Evolutionary conservation across 2,797 vertebrate species (phyloP).

Genomic region (Hyperoplus immaculatus): DNA sequence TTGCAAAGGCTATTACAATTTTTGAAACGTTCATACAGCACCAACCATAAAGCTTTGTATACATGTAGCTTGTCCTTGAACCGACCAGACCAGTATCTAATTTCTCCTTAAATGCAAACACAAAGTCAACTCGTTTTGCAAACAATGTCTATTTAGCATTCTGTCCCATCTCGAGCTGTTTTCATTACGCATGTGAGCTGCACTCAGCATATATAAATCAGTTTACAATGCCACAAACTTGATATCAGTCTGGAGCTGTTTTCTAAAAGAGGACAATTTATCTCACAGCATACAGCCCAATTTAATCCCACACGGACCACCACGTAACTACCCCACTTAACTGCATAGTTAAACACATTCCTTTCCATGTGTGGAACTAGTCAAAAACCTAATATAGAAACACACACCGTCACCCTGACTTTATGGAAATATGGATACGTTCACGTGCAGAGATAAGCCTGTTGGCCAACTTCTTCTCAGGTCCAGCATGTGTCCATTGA

Average conservation of each 20-base stretch:
- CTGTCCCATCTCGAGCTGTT: conserved; percentile 31
- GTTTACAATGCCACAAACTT: conserved; percentile 58
- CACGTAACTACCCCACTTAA: conserved; percentile 36
- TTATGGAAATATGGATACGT: conserved; percentile 1
- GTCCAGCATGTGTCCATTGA: conserved; percentile 60
- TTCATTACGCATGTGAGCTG: conserved; percentile 52
- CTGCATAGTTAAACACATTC: conserved; percentile 41
- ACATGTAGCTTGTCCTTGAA: conserved; percentile 35
- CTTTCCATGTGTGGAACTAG: conserved; percentile 51
- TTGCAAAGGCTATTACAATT: conserved; percentile 3
- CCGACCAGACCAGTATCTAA: conserved; percentile 26
- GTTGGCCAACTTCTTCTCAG: conserved; percentile 57
- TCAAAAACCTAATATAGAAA: conserved; percentile 41
- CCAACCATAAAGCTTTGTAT: conserved; percentile 28
- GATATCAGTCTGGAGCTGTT: conserved; percentile 42
- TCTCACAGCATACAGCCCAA: conserved; percentile 32
- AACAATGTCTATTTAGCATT: conserved; percentile 57
- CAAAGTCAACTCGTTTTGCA: conserved; percentile 40
- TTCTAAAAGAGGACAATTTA: conserved; percentile 58
- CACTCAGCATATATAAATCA: conserved; percentile 63
- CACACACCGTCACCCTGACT: not conserved
- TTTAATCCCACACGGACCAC: conserved; percentile 19
- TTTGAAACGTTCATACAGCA: conserved; percentile 6
- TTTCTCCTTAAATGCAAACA: conserved; percentile 54
- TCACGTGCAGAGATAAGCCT: conserved; percentile 15